phyloP scores from a whole-genome alignment of 2,113 vertebrate species.

The Elachura formosa region DNA sequence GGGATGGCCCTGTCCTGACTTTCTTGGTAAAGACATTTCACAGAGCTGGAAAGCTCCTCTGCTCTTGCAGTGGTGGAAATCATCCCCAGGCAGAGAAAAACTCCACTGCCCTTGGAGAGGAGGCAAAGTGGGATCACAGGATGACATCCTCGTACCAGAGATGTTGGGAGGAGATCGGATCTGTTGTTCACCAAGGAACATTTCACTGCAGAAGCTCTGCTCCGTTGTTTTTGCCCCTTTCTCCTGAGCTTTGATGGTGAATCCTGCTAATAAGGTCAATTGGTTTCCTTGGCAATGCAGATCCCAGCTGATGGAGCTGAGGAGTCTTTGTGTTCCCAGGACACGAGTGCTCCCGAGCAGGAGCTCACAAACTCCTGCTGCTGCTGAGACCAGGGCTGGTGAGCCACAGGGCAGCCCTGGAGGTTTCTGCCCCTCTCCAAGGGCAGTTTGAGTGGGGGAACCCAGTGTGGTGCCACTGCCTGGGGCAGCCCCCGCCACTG shows the following conservation, averaged over 20 bases:
- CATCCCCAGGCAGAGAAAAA: not conserved
- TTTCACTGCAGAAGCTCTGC: not conserved
- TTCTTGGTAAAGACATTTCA: not conserved
- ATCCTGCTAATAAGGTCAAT: not conserved
- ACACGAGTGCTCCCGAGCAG: accelerated
- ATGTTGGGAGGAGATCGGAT: not conserved
- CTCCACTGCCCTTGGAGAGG: not conserved
- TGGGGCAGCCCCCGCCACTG: not conserved
- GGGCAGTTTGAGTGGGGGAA: not conserved
- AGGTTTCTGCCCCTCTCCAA: not conserved
- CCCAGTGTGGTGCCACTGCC: not conserved
- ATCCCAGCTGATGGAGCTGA: not conserved
- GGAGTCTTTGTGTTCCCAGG: not conserved
- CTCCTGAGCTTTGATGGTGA: not conserved
- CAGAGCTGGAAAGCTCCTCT: not conserved
- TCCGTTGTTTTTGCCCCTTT: not conserved
- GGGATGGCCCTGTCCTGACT: not conserved
- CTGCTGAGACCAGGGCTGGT: not conserved
- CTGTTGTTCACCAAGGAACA: not conserved
- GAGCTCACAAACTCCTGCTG: not conserved
- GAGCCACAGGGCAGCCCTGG: accelerated
- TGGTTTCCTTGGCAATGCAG: not conserved
- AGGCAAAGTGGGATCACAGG: not conserved
- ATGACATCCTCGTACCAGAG: not conserved
- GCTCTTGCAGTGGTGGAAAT: not conserved